Conservation (phyloP, 2,113 vertebrate species). For the Egretta garzetta region DNA sequence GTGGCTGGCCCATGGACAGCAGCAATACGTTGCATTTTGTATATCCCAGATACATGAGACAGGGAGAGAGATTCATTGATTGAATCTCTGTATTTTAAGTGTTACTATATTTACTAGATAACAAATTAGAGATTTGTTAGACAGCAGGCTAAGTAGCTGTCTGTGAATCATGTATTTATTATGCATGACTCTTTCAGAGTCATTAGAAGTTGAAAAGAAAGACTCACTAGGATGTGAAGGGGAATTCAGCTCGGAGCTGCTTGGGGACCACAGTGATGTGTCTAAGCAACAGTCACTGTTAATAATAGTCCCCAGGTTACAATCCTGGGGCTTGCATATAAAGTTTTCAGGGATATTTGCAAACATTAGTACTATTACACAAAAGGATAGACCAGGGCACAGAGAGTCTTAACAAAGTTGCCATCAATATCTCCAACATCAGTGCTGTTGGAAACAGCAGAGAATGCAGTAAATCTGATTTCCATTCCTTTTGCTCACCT, state of each 20-base stretch:
- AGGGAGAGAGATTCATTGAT: constrained; percentile 31
- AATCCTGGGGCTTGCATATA: neutral
- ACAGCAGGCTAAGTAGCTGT: constrained; percentile 53
- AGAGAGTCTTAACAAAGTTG: neutral
- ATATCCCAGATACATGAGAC: neutral
- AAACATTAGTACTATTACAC: neutral
- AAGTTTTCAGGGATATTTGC: neutral
- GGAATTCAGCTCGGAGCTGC: neutral
- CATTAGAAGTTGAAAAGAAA: constrained; percentile 38
- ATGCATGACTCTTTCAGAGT: constrained; percentile 29
- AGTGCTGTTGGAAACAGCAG: neutral
- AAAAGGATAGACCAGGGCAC: neutral
- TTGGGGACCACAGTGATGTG: neutral
- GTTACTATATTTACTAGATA: constrained; percentile 64
- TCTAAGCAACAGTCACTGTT: neutral
- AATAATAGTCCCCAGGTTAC: neutral
- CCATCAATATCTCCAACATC: neutral
- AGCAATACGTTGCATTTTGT: neutral
- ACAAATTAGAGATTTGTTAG: constrained; percentile 66
- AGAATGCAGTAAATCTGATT: neutral
- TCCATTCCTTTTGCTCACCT: neutral
- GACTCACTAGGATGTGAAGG: neutral
- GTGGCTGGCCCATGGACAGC: neutral
- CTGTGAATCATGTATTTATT: constrained; percentile 59
- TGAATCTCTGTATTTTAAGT: constrained; percentile 64